A percentile compares a stretch with the other conserved stretches of the same genome.
phyloP scores from a whole-genome alignment of 2,888 invertebrate genomes.

The Drosophila leonis region DNA sequence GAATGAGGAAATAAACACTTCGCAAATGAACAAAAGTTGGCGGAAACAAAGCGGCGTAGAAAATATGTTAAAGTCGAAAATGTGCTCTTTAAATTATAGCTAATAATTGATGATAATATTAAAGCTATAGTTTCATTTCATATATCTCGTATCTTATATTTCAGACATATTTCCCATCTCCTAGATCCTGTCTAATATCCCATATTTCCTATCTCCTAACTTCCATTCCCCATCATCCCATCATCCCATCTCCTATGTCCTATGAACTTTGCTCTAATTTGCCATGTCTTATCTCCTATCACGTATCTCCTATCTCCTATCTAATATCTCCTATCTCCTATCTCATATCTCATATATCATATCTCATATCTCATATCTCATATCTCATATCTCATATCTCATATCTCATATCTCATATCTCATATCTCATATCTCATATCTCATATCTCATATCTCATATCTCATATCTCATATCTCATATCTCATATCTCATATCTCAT shows the following conservation, averaged over 20 bases:
- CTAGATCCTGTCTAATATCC: background rate
- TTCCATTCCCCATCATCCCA: background rate
- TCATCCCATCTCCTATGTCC: background rate
- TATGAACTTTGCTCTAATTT: background rate
- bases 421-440: background rate
- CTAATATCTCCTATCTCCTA: background rate
- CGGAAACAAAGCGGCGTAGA: background rate
- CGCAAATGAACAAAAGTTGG: background rate
- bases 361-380: too few relatives aligned
- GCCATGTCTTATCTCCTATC: background rate
- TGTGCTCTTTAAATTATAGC: background rate
- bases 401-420: background rate
- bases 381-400: background rate
- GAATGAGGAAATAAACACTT: background rate
- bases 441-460: background rate
- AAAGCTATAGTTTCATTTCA: background rate
- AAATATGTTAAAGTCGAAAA: background rate
- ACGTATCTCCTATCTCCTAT: background rate
- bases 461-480: background rate
- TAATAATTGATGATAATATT: background rate
- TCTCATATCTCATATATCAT: background rate
- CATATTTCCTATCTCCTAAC: background rate
- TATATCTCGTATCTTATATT: background rate
- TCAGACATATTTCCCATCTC: background rate
- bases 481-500: background rate